Base-by-base conservation (phyloP, 2,888 invertebrate genomes). In the Ochlodes sylvanus region DNA sequence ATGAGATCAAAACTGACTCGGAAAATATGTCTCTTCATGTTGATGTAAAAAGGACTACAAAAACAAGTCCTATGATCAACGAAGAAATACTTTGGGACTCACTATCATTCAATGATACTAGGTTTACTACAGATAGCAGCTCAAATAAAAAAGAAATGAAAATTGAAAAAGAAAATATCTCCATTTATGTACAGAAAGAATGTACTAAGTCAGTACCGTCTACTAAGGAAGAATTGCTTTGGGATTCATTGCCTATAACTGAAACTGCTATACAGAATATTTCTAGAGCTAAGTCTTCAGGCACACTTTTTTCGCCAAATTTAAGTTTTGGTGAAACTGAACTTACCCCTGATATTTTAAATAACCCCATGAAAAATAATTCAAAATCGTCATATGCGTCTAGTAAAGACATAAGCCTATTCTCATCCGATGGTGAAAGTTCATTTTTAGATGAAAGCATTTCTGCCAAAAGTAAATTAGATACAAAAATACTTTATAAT, bases 361-460 rank as follows among this genome's bases (percentile, higher is more conserved):
- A 71, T 34, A 73, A 69, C 64, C 69, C 70, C 7, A 76, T 76
- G 38, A 82, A 83, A 75, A 73, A 71, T 61, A 72, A 14, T n/a
- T 38, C 62, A 56, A 68, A 68, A 38, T 34, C 47, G 4, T 56
- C 61, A 27, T 44, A 19, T 52, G 15, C 68, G 21, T 79, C 83
- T 10, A 73, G 76, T 3, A 89, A 87, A 81, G 92, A 91, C 72
- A 72, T 88, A 41, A 92, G 91, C 76, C 76, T 92, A 42, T 91
- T 92, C 81, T 91, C 92, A 42, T 88, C 88, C 6, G 93, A 93
- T 60, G 90, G 88, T 44, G 90, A 92, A 63, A 94, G 92, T 83
- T 94, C 94, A 81, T 78, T 95, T 57, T 95, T 95, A 78, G 94
- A 94, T 73, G 95, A 95, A 58, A 95, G 94, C 76, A 83, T 95